Conservation (phyloP, 2,888 invertebrate species). For the Amiota minor region DNA sequence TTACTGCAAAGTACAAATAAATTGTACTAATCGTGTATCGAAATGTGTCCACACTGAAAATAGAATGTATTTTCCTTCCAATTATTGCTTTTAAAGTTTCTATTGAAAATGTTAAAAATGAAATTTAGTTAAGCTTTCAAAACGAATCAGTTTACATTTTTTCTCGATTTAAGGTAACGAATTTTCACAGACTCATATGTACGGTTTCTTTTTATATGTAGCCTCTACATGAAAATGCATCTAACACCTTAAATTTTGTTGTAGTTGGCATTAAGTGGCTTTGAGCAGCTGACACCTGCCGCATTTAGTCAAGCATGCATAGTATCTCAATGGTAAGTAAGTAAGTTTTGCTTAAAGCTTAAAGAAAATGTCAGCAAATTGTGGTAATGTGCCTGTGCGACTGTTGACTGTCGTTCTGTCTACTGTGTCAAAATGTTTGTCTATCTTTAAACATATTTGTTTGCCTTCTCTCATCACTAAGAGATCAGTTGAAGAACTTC, state of each 20-base stretch:
- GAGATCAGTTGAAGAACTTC: not conserved
- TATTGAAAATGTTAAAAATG: no score
- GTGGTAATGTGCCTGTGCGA: not conserved
- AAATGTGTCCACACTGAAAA: no score
- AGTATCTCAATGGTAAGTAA: no score
- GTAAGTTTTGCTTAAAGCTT: not conserved
- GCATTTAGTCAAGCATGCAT: not conserved
- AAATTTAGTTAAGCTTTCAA: no score
- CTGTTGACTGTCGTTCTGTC: not conserved
- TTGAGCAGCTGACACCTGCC: slow-evolving; percentile 20
- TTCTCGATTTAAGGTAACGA: not conserved
- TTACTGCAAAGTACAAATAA: no score
- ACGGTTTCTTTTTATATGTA: no score
- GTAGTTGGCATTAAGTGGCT: not conserved
- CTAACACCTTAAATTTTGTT: slow-evolving; percentile 8
- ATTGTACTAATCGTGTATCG: no score
- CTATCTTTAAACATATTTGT: no score
- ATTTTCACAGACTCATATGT: not conserved
- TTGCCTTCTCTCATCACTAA: not conserved
- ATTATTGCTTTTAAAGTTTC: no score
- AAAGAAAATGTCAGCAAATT: slow-evolving; percentile 11
- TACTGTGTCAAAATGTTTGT: not conserved
- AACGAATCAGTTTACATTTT: no score
- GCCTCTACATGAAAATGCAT: not conserved
- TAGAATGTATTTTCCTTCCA: no score